These are phyloP conservation scores for Phengaris arion DNA, from an alignment of 2,888 invertebrate genomes.

Conservation along the genomic window DNA sequence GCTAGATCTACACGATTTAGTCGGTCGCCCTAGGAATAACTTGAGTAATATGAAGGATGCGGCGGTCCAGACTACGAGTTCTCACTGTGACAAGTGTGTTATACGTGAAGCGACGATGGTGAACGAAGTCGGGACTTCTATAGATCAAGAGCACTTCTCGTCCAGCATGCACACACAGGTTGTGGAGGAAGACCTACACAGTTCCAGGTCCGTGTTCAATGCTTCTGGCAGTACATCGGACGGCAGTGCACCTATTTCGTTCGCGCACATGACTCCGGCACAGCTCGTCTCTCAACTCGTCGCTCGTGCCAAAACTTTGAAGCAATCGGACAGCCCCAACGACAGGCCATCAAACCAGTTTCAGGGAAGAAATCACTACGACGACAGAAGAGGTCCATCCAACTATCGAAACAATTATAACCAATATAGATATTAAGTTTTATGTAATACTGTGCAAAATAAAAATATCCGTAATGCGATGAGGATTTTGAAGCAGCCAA, in stretches of 20 bases:
- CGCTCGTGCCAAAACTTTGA: conserved; percentile 69
- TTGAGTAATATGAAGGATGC: conserved; percentile 58
- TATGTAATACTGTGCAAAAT: conserved; percentile 19
- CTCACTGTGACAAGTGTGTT: conserved; percentile 66
- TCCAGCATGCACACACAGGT: conserved; percentile 67
- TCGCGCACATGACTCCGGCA: conserved; percentile 71
- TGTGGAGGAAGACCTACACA: conserved; percentile 64
- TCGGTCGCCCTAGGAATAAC: conserved; percentile 58
- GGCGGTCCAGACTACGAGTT: conserved; percentile 63
- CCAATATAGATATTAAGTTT: conserved; percentile 25
- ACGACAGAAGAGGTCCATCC: conserved; percentile 39
- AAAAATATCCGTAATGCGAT: conserved; percentile 39
- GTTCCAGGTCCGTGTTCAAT: conserved; percentile 64
- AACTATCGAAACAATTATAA: conserved; percentile 27
- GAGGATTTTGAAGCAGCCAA: neutral
- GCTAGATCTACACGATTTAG: conserved; percentile 56
- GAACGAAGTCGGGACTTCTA: conserved; percentile 48
- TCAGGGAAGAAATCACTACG: conserved; percentile 42
- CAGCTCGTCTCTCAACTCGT: conserved; percentile 71
- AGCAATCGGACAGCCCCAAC: conserved; percentile 50
- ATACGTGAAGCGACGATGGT: conserved; percentile 57
- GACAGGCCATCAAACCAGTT: conserved; percentile 41
- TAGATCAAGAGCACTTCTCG: conserved; percentile 55
- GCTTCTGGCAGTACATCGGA: conserved; percentile 60
- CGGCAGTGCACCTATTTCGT: conserved; percentile 59